Evolutionary conservation across 2,113 vertebrate species (phyloP).

Genomic region (Rhynchopsitta pachyrhyncha): DNA sequence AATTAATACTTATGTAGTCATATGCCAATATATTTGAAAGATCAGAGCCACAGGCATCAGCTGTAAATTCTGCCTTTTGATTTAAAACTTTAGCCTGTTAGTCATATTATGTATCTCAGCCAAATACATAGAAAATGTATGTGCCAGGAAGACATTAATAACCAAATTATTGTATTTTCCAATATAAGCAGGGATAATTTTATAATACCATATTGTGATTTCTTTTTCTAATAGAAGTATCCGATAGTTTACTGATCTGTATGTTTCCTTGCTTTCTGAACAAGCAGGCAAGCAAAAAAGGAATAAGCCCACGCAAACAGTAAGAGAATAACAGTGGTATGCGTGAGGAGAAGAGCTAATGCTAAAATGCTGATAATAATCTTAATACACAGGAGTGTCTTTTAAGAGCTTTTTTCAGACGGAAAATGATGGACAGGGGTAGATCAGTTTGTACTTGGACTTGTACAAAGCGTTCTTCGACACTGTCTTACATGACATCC

Average conservation of each 20-base stretch:
- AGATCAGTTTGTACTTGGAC: no score
- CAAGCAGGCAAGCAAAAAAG: not conserved
- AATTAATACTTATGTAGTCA: not conserved
- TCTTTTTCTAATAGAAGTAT: not conserved
- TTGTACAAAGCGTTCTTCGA: no score
- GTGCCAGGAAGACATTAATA: not conserved
- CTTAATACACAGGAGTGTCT: not conserved
- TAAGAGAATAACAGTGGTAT: not conserved
- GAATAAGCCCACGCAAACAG: not conserved
- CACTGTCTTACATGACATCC: no score
- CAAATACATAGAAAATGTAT: not conserved
- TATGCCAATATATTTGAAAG: not conserved
- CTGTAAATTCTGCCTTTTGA: not conserved
- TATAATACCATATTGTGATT: not conserved
- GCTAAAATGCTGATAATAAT: not conserved
- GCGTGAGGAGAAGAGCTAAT: not conserved
- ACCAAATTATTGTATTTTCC: not conserved
- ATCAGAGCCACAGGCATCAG: not conserved
- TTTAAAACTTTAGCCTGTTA: not conserved
- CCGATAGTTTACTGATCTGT: not conserved
- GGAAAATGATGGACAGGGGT: no score
- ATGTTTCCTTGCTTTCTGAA: not conserved
- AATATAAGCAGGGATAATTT: not conserved
- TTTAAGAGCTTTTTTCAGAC: not conserved
- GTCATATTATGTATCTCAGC: not conserved